phyloP scores from a whole-genome alignment of 2,888 invertebrate genomes.

The Agelastica alni region DNA sequence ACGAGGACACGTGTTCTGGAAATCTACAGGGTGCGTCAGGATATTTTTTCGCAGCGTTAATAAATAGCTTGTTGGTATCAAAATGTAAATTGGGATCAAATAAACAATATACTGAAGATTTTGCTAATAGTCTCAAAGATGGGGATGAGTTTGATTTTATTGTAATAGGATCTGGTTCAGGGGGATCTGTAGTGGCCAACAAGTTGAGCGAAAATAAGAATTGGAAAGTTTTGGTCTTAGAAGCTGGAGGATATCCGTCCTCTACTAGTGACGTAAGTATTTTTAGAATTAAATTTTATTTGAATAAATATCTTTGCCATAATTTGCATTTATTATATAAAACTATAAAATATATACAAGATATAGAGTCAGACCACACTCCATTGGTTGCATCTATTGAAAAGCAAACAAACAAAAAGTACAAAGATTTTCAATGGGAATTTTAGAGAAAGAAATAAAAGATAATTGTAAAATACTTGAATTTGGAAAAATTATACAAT shows the following conservation, averaged over 20 bases:
- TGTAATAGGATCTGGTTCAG: conserved; percentile 60
- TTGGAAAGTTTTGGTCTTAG: conserved; percentile 60
- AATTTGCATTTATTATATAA: too few relatives aligned
- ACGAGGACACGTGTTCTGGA: conserved; percentile 24
- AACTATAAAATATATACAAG: too few relatives aligned
- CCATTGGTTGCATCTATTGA: too few relatives aligned
- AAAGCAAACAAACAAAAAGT: too few relatives aligned
- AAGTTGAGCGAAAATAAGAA: conserved; percentile 55
- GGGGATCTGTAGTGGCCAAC: conserved; percentile 60
- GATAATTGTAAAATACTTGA: too few relatives aligned
- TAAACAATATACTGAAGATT: conserved; percentile 42
- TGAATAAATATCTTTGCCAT: too few relatives aligned
- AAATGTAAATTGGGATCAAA: conserved; percentile 60
- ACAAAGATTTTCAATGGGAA: too few relatives aligned
- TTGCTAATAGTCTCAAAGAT: conserved; percentile 33
- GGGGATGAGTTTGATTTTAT: conserved; percentile 58
- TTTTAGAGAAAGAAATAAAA: too few relatives aligned
- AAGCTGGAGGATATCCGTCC: conserved; percentile 60
- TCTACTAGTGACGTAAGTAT: conserved; percentile 53
- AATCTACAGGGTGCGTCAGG: conserved; percentile 51
- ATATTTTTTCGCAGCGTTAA: conserved; percentile 62
- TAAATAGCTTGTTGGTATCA: conserved; percentile 64
- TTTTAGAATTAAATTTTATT: too few relatives aligned
- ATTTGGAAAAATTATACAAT: too few relatives aligned
- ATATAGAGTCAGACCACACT: too few relatives aligned